These are phyloP conservation scores for Neocrepidodera transversa DNA, from an alignment of 2,888 invertebrate genomes.

Conservation along the genomic window DNA sequence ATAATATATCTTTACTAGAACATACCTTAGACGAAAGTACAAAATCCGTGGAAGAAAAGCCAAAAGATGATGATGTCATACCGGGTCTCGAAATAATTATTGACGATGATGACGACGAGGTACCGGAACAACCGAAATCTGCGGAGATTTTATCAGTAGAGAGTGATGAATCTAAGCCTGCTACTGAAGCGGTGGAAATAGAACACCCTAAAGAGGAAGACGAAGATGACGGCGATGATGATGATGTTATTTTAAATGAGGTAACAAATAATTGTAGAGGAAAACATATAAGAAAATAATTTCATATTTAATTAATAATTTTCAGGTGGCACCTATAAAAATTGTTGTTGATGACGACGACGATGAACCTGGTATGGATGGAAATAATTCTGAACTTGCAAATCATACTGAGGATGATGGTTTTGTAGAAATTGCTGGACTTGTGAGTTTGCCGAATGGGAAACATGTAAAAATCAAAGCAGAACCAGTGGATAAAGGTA, in stretches of 20 bases:
- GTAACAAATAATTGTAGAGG: too few relatives aligned
- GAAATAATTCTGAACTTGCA: background rate
- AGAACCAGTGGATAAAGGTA: conserved; percentile 73
- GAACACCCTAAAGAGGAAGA: conserved; percentile 39
- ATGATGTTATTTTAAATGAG: conserved; percentile 73
- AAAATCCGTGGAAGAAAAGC: conserved; percentile 46
- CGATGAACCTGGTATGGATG: conserved; percentile 48
- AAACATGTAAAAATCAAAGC: conserved; percentile 69
- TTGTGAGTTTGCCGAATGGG: conserved; percentile 67
- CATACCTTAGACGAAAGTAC: conserved; percentile 47
- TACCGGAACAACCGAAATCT: conserved; percentile 53
- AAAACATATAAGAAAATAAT: background rate
- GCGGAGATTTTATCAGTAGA: conserved; percentile 46
- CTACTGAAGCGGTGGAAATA: conserved; percentile 38
- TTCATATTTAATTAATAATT: background rate
- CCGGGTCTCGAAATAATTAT: conserved; percentile 61
- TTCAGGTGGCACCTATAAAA: conserved; percentile 64
- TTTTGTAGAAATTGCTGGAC: conserved; percentile 57
- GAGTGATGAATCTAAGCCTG: conserved; percentile 45
- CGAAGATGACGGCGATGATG: conserved; percentile 63
- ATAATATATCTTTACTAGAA: conserved; percentile 59
- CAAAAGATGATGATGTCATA: conserved; percentile 58
- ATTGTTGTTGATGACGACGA: conserved; percentile 69
- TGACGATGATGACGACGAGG: conserved; percentile 57
- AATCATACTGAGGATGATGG: conserved; percentile 53